Conservation (phyloP, 2,797 vertebrate species). For the Synanceia verrucosa region DNA sequence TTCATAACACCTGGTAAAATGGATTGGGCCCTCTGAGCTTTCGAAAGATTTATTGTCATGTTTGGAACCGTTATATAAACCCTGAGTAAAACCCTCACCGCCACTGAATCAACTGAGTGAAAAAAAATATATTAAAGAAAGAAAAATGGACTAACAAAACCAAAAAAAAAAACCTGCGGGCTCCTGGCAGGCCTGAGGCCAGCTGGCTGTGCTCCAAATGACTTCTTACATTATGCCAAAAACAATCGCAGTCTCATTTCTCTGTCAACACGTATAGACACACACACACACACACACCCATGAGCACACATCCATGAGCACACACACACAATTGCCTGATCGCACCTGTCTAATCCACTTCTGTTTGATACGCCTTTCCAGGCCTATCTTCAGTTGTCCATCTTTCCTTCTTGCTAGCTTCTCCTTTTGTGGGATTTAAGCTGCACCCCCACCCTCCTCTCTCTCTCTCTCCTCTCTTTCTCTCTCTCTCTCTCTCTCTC, state of each 20-base stretch:
- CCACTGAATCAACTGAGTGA: constrained; percentile 17
- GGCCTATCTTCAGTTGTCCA: constrained; percentile 80
- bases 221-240: constrained; percentile 70
- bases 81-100: constrained; percentile 19
- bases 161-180: constrained; percentile 28
- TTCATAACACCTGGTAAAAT: constrained; percentile 46
- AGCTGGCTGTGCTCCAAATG: constrained; percentile 73
- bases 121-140: constrained; percentile 37
- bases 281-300: constrained; percentile 37
- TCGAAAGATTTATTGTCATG: constrained; percentile 40
- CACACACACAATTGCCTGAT: constrained; percentile 27
- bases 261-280: constrained; percentile 65
- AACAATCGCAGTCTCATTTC: constrained; percentile 68
- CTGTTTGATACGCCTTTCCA: constrained; percentile 75
- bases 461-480: constrained; percentile 32
- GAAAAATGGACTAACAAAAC: constrained; percentile 23
- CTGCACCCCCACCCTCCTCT: constrained; percentile 27
- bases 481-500: constrained; percentile 37
- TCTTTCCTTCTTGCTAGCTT: constrained; percentile 74
- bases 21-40: constrained; percentile 44
- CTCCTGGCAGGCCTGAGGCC: constrained; percentile 58
- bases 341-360: constrained; percentile 78
- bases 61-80: constrained; percentile 12
- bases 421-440: constrained; percentile 74
- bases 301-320: constrained; percentile 11